A percentile compares a stretch with the other conserved stretches of the same genome.
These are phyloP conservation scores for Polydrusus cervinus DNA, from an alignment of 2,888 invertebrate species.

Conservation along the genomic window DNA sequence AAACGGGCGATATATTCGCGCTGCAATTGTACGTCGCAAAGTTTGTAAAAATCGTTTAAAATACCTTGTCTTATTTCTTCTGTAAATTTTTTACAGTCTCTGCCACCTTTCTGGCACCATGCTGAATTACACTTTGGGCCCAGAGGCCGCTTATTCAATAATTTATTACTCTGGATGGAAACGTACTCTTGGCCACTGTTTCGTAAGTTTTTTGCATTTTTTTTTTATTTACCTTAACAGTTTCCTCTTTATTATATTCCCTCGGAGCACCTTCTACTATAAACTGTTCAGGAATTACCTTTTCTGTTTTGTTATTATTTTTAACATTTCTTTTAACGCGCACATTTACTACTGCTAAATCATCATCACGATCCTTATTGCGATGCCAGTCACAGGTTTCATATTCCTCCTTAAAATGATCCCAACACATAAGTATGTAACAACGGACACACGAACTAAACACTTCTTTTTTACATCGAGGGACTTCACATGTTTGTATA, in stretches of 20 bases:
- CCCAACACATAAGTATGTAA: too few relatives aligned
- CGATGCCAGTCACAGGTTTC: too few relatives aligned
- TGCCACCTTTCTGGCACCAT: constrained; percentile 26
- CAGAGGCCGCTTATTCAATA: background rate
- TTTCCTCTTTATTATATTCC: constrained; percentile 1
- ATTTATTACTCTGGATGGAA: constrained; percentile 5
- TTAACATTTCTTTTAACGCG: too few relatives aligned
- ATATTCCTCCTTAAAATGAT: too few relatives aligned
- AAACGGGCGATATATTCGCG: constrained; percentile 26
- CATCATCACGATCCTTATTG: too few relatives aligned
- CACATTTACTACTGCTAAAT: too few relatives aligned
- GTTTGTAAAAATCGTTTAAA: constrained; percentile 14
- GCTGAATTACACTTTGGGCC: constrained; percentile 6
- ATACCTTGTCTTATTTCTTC: constrained; percentile 18
- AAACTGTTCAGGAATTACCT: constrained; percentile 22
- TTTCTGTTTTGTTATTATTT: too few relatives aligned
- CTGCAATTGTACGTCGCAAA: constrained; percentile 2
- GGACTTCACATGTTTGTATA: too few relatives aligned
- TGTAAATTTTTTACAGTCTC: constrained; percentile 2
- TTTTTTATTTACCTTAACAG: constrained; percentile 4
- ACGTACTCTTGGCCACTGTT: constrained; percentile 13
- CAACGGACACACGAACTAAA: too few relatives aligned
- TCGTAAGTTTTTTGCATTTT: constrained; percentile 23
- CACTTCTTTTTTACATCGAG: too few relatives aligned
- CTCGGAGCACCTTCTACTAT: constrained; percentile 2